Percentiles rank a stretch among this genome's conserved stretches.
These are phyloP conservation scores for Hippopotamyrus pictus DNA, from an alignment of 2,797 vertebrate genomes.

Conservation along the genomic window DNA sequence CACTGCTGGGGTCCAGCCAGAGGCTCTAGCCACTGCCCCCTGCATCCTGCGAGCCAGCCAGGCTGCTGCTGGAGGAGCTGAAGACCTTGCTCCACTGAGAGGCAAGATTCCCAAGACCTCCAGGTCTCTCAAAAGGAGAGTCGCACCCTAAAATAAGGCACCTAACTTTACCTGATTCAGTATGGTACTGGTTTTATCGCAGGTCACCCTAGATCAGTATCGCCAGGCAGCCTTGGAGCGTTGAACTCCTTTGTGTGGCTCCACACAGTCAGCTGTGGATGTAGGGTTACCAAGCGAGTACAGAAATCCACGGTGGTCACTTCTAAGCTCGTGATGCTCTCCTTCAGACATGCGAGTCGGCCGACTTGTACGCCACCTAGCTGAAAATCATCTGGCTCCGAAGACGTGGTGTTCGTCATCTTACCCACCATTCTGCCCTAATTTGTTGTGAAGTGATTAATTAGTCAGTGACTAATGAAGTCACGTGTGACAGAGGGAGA, in stretches of 20 bases:
- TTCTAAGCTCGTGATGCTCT: neutral
- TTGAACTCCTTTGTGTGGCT: neutral
- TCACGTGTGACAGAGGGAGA: neutral
- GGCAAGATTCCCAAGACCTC: neutral
- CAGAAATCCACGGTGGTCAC: neutral
- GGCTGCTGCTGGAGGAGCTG: neutral
- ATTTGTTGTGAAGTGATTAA: neutral
- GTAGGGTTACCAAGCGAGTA: neutral
- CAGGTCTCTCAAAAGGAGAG: neutral
- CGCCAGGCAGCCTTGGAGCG: neutral
- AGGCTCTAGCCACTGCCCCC: neutral
- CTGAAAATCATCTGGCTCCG: neutral
- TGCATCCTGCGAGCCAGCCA: neutral
- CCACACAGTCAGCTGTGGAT: neutral
- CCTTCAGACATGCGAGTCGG: neutral
- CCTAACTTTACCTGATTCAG: neutral
- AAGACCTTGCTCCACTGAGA: neutral
- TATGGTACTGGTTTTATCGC: neutral
- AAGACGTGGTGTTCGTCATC: neutral
- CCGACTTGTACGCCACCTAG: neutral
- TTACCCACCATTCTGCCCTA: no score
- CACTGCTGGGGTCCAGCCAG: neutral
- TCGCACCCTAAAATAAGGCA: neutral
- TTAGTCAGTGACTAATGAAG: neutral
- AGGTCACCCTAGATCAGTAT: neutral